These are phyloP conservation scores for Ochotona princeps DNA, from an alignment of 2,113 vertebrate genomes.

Conservation along the genomic window DNA sequence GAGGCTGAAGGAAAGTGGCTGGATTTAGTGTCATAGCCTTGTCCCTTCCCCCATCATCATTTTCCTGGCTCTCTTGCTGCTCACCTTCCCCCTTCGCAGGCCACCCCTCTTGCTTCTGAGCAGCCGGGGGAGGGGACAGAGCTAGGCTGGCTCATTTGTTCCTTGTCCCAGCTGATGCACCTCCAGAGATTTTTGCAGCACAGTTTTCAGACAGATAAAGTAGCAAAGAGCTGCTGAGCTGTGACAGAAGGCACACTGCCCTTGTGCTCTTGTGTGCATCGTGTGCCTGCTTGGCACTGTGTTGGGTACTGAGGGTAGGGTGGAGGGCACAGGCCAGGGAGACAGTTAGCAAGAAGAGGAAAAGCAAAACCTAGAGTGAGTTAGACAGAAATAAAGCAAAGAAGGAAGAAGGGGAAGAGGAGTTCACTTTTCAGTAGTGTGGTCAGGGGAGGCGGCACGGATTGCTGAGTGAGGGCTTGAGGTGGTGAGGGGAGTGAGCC, in stretches of 20 bases:
- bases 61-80: background rate
- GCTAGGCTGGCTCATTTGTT: background rate
- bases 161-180: background rate
- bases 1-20: slow-evolving; percentile 23
- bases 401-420: background rate
- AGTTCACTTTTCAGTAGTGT: background rate
- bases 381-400: background rate
- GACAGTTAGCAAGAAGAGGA: background rate
- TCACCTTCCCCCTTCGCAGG: background rate
- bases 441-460: background rate
- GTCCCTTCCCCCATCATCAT: background rate
- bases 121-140: background rate
- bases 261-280: background rate
- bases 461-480: background rate
- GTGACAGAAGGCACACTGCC: background rate
- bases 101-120: background rate
- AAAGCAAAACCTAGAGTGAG: background rate
- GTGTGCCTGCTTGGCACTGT: background rate
- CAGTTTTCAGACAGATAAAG: background rate
- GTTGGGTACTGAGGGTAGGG: background rate
- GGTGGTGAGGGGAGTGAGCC: background rate
- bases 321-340: background rate
- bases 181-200: background rate
- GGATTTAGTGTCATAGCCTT: slow-evolving; percentile 17
- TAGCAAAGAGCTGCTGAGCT: background rate